phyloP scores from a whole-genome alignment of 64 coral and sea anemone species.

The Orbicella faveolata region DNA sequence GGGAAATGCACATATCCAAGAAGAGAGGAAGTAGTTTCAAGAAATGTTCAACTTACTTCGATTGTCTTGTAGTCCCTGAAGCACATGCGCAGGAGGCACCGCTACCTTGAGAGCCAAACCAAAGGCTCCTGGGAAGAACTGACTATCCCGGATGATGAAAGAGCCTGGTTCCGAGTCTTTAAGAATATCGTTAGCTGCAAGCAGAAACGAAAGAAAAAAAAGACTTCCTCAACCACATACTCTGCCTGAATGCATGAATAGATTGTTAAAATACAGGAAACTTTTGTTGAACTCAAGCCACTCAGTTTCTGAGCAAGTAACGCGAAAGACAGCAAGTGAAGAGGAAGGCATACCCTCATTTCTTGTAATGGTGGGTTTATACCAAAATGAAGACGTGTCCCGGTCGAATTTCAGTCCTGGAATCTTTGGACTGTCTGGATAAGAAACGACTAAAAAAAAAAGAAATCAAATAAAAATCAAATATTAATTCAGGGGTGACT shows the following conservation, averaged over 20 bases:
- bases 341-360: slow-evolving; percentile 65
- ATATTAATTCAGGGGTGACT: neutral
- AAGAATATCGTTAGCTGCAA: slow-evolving; percentile 80
- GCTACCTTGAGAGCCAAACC: slow-evolving; percentile 93
- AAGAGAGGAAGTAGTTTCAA: too few species aligned
- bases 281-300: too few species aligned
- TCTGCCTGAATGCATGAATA: neutral
- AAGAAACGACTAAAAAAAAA: slow-evolving; percentile 75
- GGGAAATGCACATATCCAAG: too few species aligned
- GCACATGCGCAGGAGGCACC: slow-evolving; percentile 84
- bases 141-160: slow-evolving; percentile 92
- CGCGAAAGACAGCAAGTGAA: neutral
- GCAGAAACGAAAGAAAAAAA: neutral
- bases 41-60: slow-evolving; percentile 62
- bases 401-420: slow-evolving; percentile 92
- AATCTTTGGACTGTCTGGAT: slow-evolving; percentile 58
- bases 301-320: neutral
- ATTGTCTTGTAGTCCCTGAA: slow-evolving; percentile 90
- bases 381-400: slow-evolving; percentile 90
- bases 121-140: slow-evolving; percentile 93
- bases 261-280: too few species aligned
- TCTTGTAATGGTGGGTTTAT: slow-evolving; percentile 93
- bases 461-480: neutral
- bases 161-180: slow-evolving; percentile 85
- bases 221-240: neutral